Evolutionary conservation across 2,113 vertebrate genomes (phyloP).

Genomic region (Oreotrochilus melanogaster): DNA sequence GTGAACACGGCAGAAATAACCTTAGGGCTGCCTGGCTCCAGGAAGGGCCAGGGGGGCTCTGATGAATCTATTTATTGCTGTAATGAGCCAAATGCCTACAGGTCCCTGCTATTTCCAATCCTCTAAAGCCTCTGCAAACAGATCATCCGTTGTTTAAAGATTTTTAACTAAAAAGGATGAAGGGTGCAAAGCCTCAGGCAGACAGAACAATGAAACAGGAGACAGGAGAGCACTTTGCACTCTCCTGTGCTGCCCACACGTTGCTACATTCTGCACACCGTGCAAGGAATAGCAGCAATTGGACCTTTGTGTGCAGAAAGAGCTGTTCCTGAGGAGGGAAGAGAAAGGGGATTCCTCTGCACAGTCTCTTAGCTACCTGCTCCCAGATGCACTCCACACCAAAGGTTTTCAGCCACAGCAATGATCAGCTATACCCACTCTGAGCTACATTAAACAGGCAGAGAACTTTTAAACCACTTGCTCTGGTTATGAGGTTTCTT

Average conservation of each 20-base stretch:
- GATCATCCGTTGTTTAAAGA: conserved; percentile 67
- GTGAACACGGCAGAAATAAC: not conserved
- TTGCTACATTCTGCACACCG: not conserved
- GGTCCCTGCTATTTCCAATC: conserved; percentile 57
- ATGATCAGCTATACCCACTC: not conserved
- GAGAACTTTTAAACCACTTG: conserved; percentile 1
- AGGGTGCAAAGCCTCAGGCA: conserved; percentile 51
- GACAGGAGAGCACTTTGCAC: conserved; percentile 26
- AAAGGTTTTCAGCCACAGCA: not conserved
- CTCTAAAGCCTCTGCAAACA: conserved; percentile 62
- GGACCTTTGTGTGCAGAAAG: not conserved
- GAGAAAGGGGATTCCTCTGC: not conserved
- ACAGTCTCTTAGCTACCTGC: not conserved
- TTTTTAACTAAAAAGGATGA: conserved; percentile 59
- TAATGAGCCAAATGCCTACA: conserved; percentile 61
- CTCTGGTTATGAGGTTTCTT: not conserved
- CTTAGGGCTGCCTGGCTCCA: conserved; percentile 3
- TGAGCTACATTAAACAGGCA: not conserved
- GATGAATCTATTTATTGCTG: conserved; percentile 34
- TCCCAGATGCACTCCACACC: not conserved
- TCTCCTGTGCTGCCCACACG: conserved; percentile 14
- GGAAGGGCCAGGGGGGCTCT: conserved; percentile 9
- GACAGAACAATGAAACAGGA: conserved; percentile 36
- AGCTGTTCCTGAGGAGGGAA: not conserved
- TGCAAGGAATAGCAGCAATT: not conserved